phyloP scores from a whole-genome alignment of 2,888 invertebrate species.

The Brachypalpus laphriformis region DNA sequence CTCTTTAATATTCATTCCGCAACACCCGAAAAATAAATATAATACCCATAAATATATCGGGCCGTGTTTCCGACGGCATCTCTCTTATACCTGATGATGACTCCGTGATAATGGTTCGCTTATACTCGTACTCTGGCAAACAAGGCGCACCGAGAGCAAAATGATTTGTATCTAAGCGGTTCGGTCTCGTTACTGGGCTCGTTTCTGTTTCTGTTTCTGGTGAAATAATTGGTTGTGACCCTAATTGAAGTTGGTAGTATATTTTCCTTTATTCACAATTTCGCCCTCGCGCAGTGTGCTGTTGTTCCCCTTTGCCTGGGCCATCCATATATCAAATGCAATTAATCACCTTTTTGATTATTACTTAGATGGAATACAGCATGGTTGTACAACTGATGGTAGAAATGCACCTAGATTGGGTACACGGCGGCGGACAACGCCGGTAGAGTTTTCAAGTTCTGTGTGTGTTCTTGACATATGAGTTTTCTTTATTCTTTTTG shows the following conservation, averaged over 20 bases:
- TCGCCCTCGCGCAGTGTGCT: slow-evolving; percentile 21
- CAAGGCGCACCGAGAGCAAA: slow-evolving; percentile 13
- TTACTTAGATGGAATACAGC: slow-evolving; percentile 47
- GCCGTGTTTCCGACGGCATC: slow-evolving; percentile 31
- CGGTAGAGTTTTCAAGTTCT: slow-evolving; percentile 27
- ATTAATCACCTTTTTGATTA: slow-evolving; percentile 70
- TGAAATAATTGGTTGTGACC: slow-evolving; percentile 68
- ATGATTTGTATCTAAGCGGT: slow-evolving; percentile 56
- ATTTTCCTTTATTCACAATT: slow-evolving; percentile 35
- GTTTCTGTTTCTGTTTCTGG: slow-evolving; percentile 39
- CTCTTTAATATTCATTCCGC: slow-evolving; percentile 64
- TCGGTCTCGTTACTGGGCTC: slow-evolving; percentile 47
- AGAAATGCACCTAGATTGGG: slow-evolving; percentile 25
- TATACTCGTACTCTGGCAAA: slow-evolving; percentile 38
- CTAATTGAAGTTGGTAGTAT: slow-evolving; percentile 67
- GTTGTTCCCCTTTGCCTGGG: not conserved
- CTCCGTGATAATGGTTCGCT: slow-evolving; percentile 57
- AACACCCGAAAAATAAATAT: slow-evolving; percentile 53
- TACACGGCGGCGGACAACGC: not conserved
- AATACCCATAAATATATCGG: slow-evolving; percentile 30
- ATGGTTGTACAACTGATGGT: not conserved
- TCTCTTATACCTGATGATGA: slow-evolving; percentile 24
- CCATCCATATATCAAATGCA: slow-evolving; percentile 56
- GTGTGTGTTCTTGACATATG: slow-evolving; percentile 61
- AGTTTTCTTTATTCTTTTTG: slow-evolving; percentile 28